These are phyloP conservation scores for Anastatus disparis DNA, from an alignment of 1,140 invertebrate genomes.

Conservation along the genomic window DNA sequence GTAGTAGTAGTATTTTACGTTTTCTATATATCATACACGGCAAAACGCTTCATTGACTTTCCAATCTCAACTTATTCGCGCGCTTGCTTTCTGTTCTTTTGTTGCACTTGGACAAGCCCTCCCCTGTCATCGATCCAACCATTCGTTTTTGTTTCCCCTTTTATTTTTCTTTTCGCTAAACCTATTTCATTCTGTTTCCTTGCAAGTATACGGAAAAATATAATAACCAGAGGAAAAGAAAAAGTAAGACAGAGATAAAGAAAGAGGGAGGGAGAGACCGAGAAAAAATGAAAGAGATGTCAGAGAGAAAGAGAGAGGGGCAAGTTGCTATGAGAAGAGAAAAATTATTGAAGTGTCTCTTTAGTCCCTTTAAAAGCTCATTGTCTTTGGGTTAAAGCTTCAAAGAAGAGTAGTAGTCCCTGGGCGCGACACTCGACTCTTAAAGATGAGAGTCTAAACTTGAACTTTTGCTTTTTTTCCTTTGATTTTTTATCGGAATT, in stretches of 20 bases:
- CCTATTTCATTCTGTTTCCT: no score
- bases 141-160: no score
- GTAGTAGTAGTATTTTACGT: background rate
- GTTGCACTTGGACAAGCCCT: background rate
- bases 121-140: background rate
- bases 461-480: background rate
- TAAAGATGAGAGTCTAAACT: background rate
- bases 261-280: no score
- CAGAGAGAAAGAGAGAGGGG: no score
- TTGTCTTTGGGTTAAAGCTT: background rate
- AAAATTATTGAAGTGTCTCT: background rate
- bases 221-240: no score
- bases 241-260: no score
- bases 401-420: background rate
- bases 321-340: background rate
- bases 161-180: no score
- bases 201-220: no score
- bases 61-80: background rate
- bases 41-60: background rate
- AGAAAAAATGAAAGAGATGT: no score
- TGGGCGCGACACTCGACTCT: background rate
- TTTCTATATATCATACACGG: background rate
- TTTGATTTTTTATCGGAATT: no score
- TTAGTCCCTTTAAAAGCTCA: slow-evolving; percentile 21
- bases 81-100: slow-evolving; percentile 9